Conservation (phyloP, 35 echinoderm and acorn worm genomes). For the Stichopus chloronotus region DNA sequence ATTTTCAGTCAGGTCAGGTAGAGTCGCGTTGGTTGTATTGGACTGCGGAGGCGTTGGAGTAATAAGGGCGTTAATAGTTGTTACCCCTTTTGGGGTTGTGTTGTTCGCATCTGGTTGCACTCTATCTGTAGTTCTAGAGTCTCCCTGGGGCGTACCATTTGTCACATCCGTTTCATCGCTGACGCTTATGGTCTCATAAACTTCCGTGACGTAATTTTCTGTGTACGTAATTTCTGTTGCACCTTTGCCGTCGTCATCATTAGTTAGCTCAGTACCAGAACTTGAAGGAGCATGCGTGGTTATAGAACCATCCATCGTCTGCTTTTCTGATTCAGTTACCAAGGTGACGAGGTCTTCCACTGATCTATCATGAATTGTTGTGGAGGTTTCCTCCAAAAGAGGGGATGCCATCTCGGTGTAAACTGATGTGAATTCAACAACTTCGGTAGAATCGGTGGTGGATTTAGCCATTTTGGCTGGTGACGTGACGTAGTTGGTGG, state of each 20-base stretch:
- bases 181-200: background rate
- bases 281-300: too few species aligned
- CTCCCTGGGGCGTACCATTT: background rate
- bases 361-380: background rate
- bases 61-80: background rate
- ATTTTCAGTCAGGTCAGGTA: constrained; percentile 3
- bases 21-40: background rate
- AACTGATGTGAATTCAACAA: background rate
- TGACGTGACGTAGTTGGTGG: too few species aligned
- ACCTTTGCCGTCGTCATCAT: background rate
- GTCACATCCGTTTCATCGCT: background rate
- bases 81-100: background rate
- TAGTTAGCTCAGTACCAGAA: background rate
- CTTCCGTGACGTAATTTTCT: background rate
- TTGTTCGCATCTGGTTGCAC: too few species aligned
- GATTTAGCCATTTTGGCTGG: background rate
- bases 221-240: constrained; percentile 5
- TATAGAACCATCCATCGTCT: background rate
- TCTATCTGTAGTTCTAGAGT: background rate
- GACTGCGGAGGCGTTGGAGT: background rate
- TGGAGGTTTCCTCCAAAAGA: background rate
- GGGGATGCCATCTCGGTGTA: background rate
- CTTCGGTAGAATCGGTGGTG: background rate
- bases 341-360: background rate
- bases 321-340: background rate